phyloP scores from a whole-genome alignment of 2,113 vertebrate genomes.

The Redunca redunca region DNA sequence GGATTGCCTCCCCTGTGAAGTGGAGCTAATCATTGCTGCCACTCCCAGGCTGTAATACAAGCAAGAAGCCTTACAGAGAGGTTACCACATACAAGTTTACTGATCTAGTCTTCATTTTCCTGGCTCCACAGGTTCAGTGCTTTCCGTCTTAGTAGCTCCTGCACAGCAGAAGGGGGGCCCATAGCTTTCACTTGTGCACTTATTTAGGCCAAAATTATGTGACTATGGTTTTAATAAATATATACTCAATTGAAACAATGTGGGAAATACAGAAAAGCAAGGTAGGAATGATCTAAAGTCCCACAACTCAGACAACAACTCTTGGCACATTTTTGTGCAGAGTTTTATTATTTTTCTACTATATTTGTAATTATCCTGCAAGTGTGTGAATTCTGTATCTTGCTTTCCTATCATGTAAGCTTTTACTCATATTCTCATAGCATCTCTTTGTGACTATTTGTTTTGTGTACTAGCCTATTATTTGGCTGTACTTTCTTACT shows the following conservation, averaged over 20 bases:
- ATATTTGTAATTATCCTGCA: not conserved
- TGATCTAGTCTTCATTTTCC: not conserved
- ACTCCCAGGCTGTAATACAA: not conserved
- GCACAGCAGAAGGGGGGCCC: not conserved
- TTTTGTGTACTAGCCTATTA: not conserved
- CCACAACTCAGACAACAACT: not conserved
- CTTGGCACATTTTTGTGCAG: not conserved
- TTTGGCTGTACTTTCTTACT: not conserved
- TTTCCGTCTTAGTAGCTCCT: not conserved
- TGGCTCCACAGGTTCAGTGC: not conserved
- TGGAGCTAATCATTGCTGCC: not conserved
- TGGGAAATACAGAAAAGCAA: constrained; percentile 9
- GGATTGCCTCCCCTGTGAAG: not conserved
- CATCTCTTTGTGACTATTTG: not conserved
- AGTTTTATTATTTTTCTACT: not conserved
- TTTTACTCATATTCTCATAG: not conserved
- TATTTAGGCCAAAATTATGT: not conserved
- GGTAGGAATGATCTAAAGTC: not conserved
- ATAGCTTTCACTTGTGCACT: not conserved
- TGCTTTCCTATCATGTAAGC: not conserved
- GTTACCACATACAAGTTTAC: not conserved
- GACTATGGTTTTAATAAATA: not conserved
- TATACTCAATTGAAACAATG: not conserved
- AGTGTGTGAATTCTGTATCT: not conserved
- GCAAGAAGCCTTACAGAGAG: not conserved